These are phyloP conservation scores for Ernsta delagoae DNA, from an alignment of 2,888 invertebrate genomes.

Conservation along the genomic window DNA sequence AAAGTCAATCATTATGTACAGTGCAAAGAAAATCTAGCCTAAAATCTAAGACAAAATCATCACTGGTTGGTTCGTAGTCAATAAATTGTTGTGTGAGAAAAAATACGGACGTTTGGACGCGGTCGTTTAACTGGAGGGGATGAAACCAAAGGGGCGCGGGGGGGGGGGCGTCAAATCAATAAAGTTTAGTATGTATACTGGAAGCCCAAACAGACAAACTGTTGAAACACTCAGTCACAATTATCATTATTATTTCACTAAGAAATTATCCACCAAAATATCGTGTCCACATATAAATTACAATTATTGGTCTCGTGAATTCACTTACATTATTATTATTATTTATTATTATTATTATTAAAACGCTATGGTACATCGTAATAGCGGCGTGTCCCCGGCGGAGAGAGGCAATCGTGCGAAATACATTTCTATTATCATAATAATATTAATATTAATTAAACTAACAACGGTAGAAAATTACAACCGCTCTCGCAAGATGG, in stretches of 20 bases:
- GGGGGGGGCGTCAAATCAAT: constrained; percentile 61
- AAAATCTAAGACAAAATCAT: constrained; percentile 52
- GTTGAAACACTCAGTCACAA: constrained; percentile 79
- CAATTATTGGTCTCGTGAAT: constrained; percentile 83
- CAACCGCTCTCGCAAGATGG: constrained; percentile 48
- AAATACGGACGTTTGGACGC: constrained; percentile 36
- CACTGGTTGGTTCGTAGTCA: constrained; percentile 60
- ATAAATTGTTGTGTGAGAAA: constrained; percentile 15
- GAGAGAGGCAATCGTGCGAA: constrained; percentile 52
- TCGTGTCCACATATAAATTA: constrained; percentile 76
- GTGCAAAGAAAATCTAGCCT: constrained; percentile 62
- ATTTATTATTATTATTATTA: constrained; percentile 45
- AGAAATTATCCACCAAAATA: constrained; percentile 71
- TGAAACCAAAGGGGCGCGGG: constrained; percentile 40
- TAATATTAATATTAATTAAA: constrained; percentile 28
- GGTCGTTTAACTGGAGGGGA: constrained; percentile 37
- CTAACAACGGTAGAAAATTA: constrained; percentile 39
- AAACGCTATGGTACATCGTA: constrained; percentile 67
- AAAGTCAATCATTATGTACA: constrained; percentile 67
- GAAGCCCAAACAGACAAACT: constrained; percentile 83
- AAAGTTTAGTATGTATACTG: constrained; percentile 75
- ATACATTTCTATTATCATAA: constrained; percentile 26
- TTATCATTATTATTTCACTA: constrained; percentile 78
- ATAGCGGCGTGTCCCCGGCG: constrained; percentile 58
- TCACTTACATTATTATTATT: constrained; percentile 73